Base-by-base conservation (phyloP, 2,888 invertebrate species). In the Parnassius mnemosyne region DNA sequence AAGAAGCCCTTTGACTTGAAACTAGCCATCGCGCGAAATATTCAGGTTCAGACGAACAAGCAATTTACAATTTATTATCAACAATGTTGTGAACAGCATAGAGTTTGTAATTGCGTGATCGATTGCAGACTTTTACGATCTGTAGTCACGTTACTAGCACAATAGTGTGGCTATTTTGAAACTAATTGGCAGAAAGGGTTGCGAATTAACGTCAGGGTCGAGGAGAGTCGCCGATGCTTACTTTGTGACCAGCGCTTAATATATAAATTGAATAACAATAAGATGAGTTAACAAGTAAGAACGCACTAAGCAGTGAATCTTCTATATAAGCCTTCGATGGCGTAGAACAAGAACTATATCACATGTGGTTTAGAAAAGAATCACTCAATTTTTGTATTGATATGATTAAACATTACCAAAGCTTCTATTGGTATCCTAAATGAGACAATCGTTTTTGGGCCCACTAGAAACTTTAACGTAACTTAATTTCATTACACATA, bases 141-240 rank as follows among this genome's bases (percentile, higher is more conserved):
- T 84, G 81, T 83, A 83, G 80, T 80, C 80, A 80, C 79, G 79
- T 83, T 80, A 80, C 76, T 81, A 73, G 83, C 81, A 89, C 87
- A 89, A 90, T 89, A 88, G 89, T 88, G 88, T 86, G 81, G 89
- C 88, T 89, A 88, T 90, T 91, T 89, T 84, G 85, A 88, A 86
- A 89, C 91, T 91, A 91, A 91, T 91, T 91, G 91, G 91, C 89
- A 89, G 89, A 89, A 89, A 90, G 90, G 90, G 89, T 89, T 89
- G 87, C 86, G 88, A 90, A 90, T 89, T 89, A 90, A 88, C 88
- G 87, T 89, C 90, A 87, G 80, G 84, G 88, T 81, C 85, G 78
- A 69, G 73, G 78, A 78, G 78, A 79, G 79, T 77, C 75, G 78
- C 75, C 72, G 76, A 76, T 75, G 74, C 72, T 77, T 82, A 83